These are phyloP conservation scores for Caenorhabditis inopinata DNA, from an alignment of 1,140 invertebrate species.

Conservation along the genomic window DNA sequence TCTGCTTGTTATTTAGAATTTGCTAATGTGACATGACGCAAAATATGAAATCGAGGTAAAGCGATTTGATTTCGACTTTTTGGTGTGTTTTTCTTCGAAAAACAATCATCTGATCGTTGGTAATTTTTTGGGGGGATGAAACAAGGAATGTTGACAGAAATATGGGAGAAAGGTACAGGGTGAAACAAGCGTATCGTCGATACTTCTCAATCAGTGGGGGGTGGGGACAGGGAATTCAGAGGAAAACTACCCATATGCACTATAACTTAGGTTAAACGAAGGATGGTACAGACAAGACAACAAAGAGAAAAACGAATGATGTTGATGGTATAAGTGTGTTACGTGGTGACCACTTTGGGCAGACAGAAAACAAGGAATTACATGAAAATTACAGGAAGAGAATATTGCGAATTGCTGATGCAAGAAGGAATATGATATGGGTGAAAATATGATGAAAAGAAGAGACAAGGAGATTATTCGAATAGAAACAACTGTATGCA, in stretches of 20 bases:
- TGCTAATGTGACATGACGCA: too few relatives aligned
- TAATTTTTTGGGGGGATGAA: background rate
- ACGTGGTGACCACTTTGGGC: background rate
- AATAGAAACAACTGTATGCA: too few relatives aligned
- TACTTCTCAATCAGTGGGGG: background rate
- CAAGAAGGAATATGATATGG: background rate
- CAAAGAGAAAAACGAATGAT: background rate
- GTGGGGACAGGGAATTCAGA: constrained; percentile 6
- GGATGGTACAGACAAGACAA: background rate
- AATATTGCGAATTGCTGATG: background rate
- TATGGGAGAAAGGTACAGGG: background rate
- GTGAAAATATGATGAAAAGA: background rate
- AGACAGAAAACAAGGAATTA: background rate
- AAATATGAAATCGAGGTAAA: too few relatives aligned
- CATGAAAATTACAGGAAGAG: background rate
- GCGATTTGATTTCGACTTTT: background rate
- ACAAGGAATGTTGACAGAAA: background rate
- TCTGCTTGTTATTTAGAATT: too few relatives aligned
- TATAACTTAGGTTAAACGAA: background rate
- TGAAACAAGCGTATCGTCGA: background rate
- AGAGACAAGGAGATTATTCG: too few relatives aligned
- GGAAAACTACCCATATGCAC: background rate
- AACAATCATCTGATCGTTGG: background rate
- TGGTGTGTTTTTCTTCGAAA: background rate
- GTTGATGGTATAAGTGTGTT: background rate